phyloP scores from a whole-genome alignment of 2,888 invertebrate genomes.

The Zygothrica quintamaculata region DNA sequence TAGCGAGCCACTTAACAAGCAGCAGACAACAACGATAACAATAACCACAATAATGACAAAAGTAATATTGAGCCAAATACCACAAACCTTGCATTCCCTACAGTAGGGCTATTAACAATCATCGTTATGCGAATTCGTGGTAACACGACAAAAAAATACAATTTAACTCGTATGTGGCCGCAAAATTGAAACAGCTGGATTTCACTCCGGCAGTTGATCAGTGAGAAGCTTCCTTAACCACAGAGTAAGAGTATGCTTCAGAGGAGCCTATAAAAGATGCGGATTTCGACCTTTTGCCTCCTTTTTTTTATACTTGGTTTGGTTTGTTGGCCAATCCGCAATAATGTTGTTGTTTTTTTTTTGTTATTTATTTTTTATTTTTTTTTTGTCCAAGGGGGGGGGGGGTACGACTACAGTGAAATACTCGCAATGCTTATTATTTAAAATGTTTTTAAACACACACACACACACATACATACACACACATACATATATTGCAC shows the following conservation, averaged over 20 bases:
- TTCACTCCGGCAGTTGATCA: neutral
- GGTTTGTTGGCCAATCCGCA: conserved; percentile 24
- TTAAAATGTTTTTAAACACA: conserved; percentile 51
- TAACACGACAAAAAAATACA: neutral
- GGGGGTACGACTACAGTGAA: conserved; percentile 28
- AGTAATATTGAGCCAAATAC: conserved; percentile 11
- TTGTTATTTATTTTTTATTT: too few species aligned
- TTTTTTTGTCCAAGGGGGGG: neutral
- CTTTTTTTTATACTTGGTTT: conserved; percentile 10
- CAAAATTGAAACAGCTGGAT: neutral
- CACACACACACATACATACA: too few species aligned
- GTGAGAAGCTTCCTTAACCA: too few species aligned
- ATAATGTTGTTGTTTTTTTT: conserved; percentile 35
- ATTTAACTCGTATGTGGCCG: too few species aligned
- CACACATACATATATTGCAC: conserved; percentile 6
- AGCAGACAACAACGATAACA: conserved; percentile 34
- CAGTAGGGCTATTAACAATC: too few species aligned
- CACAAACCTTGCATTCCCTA: conserved; percentile 32
- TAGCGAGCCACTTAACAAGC: conserved; percentile 61
- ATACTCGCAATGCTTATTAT: conserved; percentile 57
- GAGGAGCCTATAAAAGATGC: conserved; percentile 27
- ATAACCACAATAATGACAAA: conserved; percentile 47
- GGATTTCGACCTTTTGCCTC: conserved; percentile 27
- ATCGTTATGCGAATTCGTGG: neutral
- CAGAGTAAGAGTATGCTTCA: conserved; percentile 12